Percentiles rank a stretch among this genome's conserved stretches.
Evolutionary conservation across 2,888 invertebrate species (phyloP).

Genomic region (Agrotis ipsilon): DNA sequence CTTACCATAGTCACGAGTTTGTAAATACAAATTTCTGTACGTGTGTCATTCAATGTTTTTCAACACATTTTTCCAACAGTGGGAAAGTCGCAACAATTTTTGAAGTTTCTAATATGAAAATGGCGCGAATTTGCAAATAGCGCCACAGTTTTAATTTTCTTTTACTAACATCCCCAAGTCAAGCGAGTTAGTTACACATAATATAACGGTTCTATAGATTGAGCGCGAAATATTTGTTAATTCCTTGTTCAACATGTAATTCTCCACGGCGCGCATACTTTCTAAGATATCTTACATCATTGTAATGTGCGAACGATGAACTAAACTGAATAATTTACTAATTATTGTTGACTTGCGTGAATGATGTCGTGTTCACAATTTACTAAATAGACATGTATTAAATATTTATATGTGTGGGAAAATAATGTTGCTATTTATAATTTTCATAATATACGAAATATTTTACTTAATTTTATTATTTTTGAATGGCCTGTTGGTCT

Average conservation of each 20-base stretch:
- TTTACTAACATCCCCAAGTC: not conserved
- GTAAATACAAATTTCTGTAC: too few relatives aligned
- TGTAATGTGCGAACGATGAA: not conserved
- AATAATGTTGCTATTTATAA: not conserved
- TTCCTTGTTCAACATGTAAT: conserved; percentile 5
- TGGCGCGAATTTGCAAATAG: too few relatives aligned
- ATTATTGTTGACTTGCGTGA: not conserved
- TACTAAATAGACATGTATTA: not conserved
- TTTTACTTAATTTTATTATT: not conserved
- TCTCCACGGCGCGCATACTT: conserved; percentile 14
- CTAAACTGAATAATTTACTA: not conserved
- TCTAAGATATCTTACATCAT: conserved; percentile 1
- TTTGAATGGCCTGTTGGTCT: too few relatives aligned
- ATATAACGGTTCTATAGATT: not conserved
- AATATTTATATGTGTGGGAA: conserved; percentile 12
- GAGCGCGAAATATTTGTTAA: conserved; percentile 6
- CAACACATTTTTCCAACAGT: too few relatives aligned
- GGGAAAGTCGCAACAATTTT: too few relatives aligned
- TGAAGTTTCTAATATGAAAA: too few relatives aligned
- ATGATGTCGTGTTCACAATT: not conserved
- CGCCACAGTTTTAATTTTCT: not conserved
- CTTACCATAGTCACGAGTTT: too few relatives aligned
- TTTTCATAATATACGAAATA: too few relatives aligned
- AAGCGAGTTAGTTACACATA: not conserved
- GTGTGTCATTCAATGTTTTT: too few relatives aligned